Percentiles rank a stretch among this genome's conserved stretches.
Conservation (phyloP, 2,113 vertebrate genomes). For the Epinephelus fuscoguttatus region DNA sequence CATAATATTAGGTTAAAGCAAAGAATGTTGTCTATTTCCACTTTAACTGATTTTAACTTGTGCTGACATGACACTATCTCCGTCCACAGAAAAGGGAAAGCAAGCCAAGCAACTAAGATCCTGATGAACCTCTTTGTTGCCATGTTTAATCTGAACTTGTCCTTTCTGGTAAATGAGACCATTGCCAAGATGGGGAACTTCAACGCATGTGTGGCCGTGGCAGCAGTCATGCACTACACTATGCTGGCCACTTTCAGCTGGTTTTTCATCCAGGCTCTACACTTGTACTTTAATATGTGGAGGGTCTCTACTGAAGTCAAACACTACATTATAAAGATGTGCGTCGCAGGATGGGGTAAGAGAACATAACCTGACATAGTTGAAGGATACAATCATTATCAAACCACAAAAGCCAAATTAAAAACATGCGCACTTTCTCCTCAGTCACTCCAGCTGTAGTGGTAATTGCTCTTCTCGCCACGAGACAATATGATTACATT, state of each 20-base stretch:
- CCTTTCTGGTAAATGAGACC: conserved; percentile 79
- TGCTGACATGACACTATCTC: not conserved
- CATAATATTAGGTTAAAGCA: too few relatives aligned
- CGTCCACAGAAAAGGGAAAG: conserved; percentile 69
- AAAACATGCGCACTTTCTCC: not conserved
- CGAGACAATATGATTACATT: conserved; percentile 43
- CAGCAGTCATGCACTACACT: conserved; percentile 83
- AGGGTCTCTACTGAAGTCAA: conserved; percentile 73
- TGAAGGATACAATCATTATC: not conserved
- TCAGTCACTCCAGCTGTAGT: conserved; percentile 57
- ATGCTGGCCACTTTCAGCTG: conserved; percentile 87
- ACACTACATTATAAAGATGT: conserved; percentile 83
- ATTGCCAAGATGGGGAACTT: not conserved
- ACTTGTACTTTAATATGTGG: conserved; percentile 82
- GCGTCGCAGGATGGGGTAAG: conserved; percentile 86
- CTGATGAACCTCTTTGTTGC: conserved; percentile 83
- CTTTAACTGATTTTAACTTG: not conserved
- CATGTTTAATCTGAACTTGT: conserved; percentile 82
- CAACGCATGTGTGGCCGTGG: conserved; percentile 62
- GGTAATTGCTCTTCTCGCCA: conserved; percentile 39
- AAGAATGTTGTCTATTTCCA: too few relatives aligned
- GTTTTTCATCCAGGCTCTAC: conserved; percentile 84
- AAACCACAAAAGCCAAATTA: not conserved
- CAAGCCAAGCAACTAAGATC: conserved; percentile 75
- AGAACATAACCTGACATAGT: not conserved